Conservation (phyloP, 2,113 vertebrate genomes). For the Dasypus novemcinctus region DNA sequence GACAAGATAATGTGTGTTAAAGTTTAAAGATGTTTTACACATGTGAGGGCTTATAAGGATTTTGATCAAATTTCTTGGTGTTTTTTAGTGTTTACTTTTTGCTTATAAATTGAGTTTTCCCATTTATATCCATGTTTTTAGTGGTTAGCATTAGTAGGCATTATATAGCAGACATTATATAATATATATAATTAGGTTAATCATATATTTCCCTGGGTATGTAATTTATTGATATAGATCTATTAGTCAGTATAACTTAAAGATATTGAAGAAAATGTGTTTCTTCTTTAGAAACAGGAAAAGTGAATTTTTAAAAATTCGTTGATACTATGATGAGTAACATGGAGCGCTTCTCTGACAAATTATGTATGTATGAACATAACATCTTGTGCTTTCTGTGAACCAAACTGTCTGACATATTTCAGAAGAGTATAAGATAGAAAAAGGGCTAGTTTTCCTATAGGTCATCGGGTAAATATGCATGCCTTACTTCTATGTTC, state of each 20-base stretch:
- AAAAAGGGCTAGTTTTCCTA: neutral
- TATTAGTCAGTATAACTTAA: conserved; percentile 21
- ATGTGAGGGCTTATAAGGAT: neutral
- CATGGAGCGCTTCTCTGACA: neutral
- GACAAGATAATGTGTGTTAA: neutral
- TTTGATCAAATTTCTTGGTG: conserved; percentile 9
- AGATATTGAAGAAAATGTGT: conserved; percentile 23
- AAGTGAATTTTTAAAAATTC: conserved; percentile 59
- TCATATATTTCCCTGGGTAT: neutral
- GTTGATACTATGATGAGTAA: conserved; percentile 38
- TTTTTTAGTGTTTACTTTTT: conserved; percentile 19
- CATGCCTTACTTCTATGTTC: neutral
- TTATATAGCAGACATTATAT: too few relatives aligned
- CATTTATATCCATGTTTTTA: neutral
- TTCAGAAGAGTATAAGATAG: neutral
- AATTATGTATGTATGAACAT: conserved; percentile 42
- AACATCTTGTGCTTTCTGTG: neutral
- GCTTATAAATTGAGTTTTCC: neutral
- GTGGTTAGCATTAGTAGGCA: neutral
- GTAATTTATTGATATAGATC: neutral
- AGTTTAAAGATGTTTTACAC: neutral
- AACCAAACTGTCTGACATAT: neutral
- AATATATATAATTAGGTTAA: neutral
- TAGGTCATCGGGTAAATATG: neutral
- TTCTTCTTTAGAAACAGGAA: conserved; percentile 36